Base-by-base conservation (phyloP, 1,140 invertebrate genomes). In the Musca domestica region DNA sequence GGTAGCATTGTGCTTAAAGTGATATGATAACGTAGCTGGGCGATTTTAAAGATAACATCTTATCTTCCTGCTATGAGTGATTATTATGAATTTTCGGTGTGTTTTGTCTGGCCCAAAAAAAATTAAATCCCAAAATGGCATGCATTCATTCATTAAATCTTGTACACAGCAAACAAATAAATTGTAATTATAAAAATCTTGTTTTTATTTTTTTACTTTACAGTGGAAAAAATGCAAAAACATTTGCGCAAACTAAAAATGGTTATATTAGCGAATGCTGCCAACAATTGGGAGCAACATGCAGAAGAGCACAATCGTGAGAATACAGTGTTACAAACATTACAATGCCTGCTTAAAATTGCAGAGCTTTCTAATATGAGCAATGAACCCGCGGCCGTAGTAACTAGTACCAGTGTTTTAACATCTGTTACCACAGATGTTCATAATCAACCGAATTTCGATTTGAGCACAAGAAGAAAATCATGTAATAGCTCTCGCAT, bases 151-250 rank as follows among this genome's bases (percentile, higher is more conserved):
- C 49, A 22, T 51, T 6, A 51, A 22, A 51, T 51, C 49, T 41
- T 5, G 12, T 7, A 12, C 4, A 12, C 34, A 41, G 6, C 6
- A 41, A 9, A 41, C 3, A 3, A 41, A 41, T 41, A 41, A 30
- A 58, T 58, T 52, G 25, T 30, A n/a, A 46, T 56, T 47, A 58
- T 15, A 46, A 47, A 61, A 61, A 66, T n/a, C n/a, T 30, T 25
- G 1, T 66, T 63, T 63, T 48, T 14, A 54, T 66, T 51, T 49
- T 19, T 47, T 66, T 51, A 51, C n/a, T n/a, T 19, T 17, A 5
- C 70, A 80, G 76, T 75, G 46, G 78, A 80, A 52, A 78, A 77
- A 68, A 80, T 80, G 78, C 74, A 80, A 70, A 80, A 80, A 69
- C 75, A 81, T 71, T 71, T 81, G 64, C 71, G 73, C 30, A 77